A percentile compares a stretch with the other conserved stretches of the same genome.
Conservation (phyloP, 1,140 invertebrate genomes). For the Ostrea edulis region DNA sequence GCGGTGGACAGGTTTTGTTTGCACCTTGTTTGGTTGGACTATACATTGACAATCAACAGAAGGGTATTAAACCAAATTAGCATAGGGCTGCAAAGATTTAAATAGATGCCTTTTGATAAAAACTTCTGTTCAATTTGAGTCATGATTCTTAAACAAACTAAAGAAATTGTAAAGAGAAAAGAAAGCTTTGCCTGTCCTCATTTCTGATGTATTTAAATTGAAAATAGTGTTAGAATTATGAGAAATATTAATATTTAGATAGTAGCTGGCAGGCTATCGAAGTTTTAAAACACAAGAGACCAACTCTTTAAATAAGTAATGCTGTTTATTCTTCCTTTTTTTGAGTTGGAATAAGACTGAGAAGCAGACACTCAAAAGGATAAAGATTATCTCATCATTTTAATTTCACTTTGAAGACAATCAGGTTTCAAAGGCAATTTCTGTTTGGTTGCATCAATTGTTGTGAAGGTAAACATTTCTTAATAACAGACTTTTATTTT, state of each 20-base stretch:
- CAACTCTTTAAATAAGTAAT: background rate
- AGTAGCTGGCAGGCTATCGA: slow-evolving; percentile 13
- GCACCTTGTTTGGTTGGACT: background rate
- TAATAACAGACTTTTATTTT: too few relatives aligned
- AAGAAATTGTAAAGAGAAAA: slow-evolving; percentile 36
- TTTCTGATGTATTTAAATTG: slow-evolving; percentile 39
- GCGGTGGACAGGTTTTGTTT: slow-evolving; percentile 36
- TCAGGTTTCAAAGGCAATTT: background rate
- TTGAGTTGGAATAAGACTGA: background rate
- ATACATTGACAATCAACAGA: slow-evolving; percentile 29
- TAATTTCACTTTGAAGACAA: background rate
- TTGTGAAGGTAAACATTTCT: too few relatives aligned
- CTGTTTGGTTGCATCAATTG: too few relatives aligned
- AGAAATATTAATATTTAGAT: slow-evolving; percentile 38
- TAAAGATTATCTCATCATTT: background rate
- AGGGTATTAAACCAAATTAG: slow-evolving; percentile 42
- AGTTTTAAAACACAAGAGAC: slow-evolving; percentile 28
- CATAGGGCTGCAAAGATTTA: slow-evolving; percentile 44
- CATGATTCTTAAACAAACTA: slow-evolving; percentile 40
- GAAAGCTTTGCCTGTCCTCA: slow-evolving; percentile 20
- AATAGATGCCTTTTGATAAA: slow-evolving; percentile 47
- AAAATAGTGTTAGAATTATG: slow-evolving; percentile 39
- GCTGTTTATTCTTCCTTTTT: background rate
- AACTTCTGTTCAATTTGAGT: slow-evolving; percentile 42
- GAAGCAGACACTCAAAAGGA: background rate